phyloP scores from a whole-genome alignment of 2,888 invertebrate species.

The Homarus gammarus region DNA sequence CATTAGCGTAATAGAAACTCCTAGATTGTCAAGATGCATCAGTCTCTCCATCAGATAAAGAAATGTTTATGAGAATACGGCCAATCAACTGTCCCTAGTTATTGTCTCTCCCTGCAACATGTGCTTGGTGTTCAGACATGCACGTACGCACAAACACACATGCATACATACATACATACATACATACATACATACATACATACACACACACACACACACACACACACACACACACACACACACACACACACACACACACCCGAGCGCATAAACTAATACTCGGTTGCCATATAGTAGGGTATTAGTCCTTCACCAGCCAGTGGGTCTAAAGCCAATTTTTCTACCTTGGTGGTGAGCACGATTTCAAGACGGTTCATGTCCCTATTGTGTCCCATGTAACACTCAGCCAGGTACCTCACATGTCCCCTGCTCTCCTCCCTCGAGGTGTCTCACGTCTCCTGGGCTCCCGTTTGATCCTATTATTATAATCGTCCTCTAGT shows the following conservation, averaged over 20 bases:
- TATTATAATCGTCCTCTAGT: conserved; percentile 24
- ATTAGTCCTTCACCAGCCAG: neutral
- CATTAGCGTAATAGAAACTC: too few species aligned
- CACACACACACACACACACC: neutral
- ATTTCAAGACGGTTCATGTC: neutral
- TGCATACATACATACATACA: too few species aligned
- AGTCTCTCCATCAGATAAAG: too few species aligned
- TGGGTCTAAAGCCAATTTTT: neutral
- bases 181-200: too few species aligned
- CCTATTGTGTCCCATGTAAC: neutral
- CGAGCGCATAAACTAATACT: too few species aligned
- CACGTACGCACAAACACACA: conserved; percentile 34
- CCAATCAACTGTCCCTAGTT: too few species aligned
- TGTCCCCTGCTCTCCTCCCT: too few species aligned
- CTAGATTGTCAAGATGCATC: too few species aligned
- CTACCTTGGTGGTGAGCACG: conserved; percentile 12
- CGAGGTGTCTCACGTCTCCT: neutral
- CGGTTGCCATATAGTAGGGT: neutral
- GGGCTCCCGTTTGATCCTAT: neutral
- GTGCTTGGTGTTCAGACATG: neutral
- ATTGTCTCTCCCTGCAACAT: neutral
- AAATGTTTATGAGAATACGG: too few species aligned
- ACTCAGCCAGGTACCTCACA: too few species aligned
- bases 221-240: too few species aligned
- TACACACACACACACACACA: too few species aligned